Evolutionary conservation across 1,140 invertebrate species (phyloP), one percentile per base, ranked within the genome.

Genomic region (Teleopsis dalmanni): DNA sequence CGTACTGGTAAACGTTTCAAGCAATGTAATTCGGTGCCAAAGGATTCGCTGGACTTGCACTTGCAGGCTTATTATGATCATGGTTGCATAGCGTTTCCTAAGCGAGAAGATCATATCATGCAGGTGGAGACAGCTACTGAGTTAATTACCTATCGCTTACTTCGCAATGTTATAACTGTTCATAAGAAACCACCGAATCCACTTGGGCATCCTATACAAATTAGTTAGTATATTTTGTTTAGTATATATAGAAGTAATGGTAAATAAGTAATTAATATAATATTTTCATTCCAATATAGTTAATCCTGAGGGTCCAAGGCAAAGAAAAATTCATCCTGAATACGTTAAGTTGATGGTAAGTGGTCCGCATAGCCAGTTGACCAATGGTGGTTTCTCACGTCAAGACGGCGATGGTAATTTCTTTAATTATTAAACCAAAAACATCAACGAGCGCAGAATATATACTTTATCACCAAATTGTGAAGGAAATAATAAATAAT

Each of bases 321-420:
- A 60, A 14, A 78, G 81, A 38, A 73, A 74, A 34, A 69, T 68
- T 3, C 78, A 80, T 48, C 79, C 77, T 1, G 76, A 77, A 57
- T 78, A 76, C 49, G 74, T 82, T 10, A 81, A 82, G 58, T 62
- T 83, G 3, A 81, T 82, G 72, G 81, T 81, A 54, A 81, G 80
- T 3, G 78, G 79, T 4, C 78, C 80, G 22, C 81, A 82, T 60
- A 79, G 77, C 3, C 78, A 81, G 26, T 73, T 81, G 60, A 80
- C 80, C 2, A 81, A 81, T 58, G 80, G 79, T 47, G 81, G 81
- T 11, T 83, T 79, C 62, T 80, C 78, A 26, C 73, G 81, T 54
- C 79, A 83, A 58, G 73, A 78, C 7, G 76, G 75, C 9, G 80
- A 80, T 55, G 80, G 81, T 52, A 78, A 76, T 27, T 74, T 78